phyloP scores from a whole-genome alignment of 2,888 invertebrate genomes.

The Coelogynopora nodosa region DNA sequence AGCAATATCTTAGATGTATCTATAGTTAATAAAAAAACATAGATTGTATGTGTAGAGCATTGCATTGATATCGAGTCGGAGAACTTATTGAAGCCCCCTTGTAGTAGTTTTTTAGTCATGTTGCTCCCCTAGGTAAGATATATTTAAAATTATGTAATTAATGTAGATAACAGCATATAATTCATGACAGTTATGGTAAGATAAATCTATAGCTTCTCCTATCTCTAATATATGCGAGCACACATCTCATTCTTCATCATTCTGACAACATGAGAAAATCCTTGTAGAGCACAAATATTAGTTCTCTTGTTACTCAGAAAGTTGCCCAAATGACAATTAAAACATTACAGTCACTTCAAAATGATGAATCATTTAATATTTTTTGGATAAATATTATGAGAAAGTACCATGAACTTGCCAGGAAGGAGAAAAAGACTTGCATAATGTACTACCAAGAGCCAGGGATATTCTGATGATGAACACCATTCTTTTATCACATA shows the following conservation, averaged over 20 bases:
- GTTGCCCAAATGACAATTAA: not conserved
- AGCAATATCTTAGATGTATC: no score
- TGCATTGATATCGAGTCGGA: no score
- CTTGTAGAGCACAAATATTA: not conserved
- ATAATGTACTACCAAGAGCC: not conserved
- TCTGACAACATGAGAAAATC: not conserved
- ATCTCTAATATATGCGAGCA: not conserved
- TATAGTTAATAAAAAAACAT: no score
- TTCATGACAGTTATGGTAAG: not conserved
- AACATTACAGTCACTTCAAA: not conserved
- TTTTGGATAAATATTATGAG: not conserved
- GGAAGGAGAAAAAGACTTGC: not conserved
- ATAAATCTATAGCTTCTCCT: not conserved
- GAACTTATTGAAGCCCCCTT: no score
- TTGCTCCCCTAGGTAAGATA: not conserved
- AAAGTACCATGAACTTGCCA: not conserved
- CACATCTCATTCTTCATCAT: not conserved
- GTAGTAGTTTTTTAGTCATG: not conserved
- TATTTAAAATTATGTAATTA: not conserved
- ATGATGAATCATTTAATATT: not conserved
- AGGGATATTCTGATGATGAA: not conserved
- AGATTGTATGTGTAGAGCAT: no score
- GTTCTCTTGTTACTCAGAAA: not conserved
- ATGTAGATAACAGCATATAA: not conserved
- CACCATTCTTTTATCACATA: not conserved